Conservation (phyloP, 2,888 invertebrate genomes). For the Drosophila nr. perissopoda region DNA sequence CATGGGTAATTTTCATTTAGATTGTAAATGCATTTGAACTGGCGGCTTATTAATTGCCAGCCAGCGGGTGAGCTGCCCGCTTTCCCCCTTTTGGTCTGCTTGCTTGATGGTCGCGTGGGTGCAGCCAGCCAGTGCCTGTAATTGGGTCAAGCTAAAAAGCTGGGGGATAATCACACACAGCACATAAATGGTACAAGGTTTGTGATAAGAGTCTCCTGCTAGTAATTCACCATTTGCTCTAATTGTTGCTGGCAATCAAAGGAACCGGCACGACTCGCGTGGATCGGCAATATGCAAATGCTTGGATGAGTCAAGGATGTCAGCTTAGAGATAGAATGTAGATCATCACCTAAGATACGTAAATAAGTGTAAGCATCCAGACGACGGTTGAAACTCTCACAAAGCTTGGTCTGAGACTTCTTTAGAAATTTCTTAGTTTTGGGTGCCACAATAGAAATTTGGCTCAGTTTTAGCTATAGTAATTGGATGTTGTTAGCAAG, state of each 20-base stretch:
- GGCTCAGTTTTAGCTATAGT: neutral
- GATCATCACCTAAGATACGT: neutral
- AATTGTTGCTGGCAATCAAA: constrained; percentile 45
- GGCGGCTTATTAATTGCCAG: constrained; percentile 59
- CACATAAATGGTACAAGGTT: constrained; percentile 11
- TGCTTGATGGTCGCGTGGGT: constrained; percentile 29
- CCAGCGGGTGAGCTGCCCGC: constrained; percentile 40
- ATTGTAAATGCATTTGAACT: constrained; percentile 49
- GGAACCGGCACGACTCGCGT: constrained; percentile 21
- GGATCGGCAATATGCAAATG: constrained; percentile 15
- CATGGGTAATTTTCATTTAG: constrained; percentile 46
- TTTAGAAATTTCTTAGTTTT: neutral
- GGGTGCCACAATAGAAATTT: neutral
- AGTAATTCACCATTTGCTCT: constrained; percentile 40
- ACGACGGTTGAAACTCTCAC: neutral
- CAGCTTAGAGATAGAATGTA: neutral
- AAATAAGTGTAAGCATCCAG: neutral
- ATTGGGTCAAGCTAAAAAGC: constrained; percentile 39
- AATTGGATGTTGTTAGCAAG: neutral
- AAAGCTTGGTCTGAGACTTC: neutral
- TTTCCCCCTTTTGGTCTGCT: neutral
- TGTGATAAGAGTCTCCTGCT: constrained; percentile 33
- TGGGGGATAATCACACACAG: neutral
- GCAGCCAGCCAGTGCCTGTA: constrained; percentile 39
- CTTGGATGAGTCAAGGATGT: constrained; percentile 12